Percentiles rank a stretch among this genome's conserved stretches.
phyloP scores from a whole-genome alignment of 2,113 vertebrate genomes.

The Trochalopteron elliotii region DNA sequence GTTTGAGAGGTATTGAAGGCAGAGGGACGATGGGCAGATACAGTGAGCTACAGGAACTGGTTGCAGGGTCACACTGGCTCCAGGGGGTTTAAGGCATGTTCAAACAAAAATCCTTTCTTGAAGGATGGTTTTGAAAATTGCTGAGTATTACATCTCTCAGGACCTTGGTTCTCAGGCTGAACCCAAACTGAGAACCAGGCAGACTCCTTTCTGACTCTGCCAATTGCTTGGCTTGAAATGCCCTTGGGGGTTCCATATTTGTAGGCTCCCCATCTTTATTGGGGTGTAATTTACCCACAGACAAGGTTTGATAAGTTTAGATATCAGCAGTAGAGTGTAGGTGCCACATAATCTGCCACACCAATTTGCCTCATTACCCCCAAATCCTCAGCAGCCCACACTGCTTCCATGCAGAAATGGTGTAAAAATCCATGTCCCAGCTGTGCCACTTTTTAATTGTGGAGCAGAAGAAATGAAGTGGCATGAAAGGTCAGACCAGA shows the following conservation, averaged over 20 bases:
- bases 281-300: background rate
- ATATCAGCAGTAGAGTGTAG: background rate
- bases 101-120: background rate
- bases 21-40: background rate
- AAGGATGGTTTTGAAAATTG: background rate
- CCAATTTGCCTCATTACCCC: background rate
- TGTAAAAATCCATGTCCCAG: fast-evolving
- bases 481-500: background rate
- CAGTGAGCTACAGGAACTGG: background rate
- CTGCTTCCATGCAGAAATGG: background rate
- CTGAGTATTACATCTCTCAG: background rate
- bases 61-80: background rate
- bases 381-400: background rate
- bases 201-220: background rate
- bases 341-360: background rate
- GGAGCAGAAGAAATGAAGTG: background rate
- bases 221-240: background rate
- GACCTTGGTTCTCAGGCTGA: background rate
- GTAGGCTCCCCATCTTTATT: fast-evolving
- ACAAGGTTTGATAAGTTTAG: background rate
- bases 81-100: background rate
- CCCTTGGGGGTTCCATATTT: fast-evolving
- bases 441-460: background rate
- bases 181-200: background rate
- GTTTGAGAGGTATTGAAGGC: background rate